These are phyloP conservation scores for Limenitis camilla DNA, from an alignment of 2,888 invertebrate species.

Conservation along the genomic window DNA sequence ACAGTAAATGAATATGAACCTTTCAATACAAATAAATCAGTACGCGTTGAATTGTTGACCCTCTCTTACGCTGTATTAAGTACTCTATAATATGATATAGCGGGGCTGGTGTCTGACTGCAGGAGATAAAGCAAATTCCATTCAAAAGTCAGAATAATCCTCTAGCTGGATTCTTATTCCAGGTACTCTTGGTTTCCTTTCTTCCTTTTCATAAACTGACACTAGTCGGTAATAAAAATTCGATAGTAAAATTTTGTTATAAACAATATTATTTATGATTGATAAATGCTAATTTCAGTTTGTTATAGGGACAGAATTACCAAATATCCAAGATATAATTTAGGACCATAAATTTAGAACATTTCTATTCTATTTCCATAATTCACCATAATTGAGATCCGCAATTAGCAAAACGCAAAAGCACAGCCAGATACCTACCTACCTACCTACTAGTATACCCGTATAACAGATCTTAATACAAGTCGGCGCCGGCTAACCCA, in stretches of 20 bases:
- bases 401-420: neutral
- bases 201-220: neutral
- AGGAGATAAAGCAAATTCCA: slow-evolving; percentile 11
- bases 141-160: slow-evolving; percentile 8
- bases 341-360: too few species aligned
- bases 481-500: slow-evolving; percentile 39
- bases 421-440: slow-evolving; percentile 4
- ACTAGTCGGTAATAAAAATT: too few species aligned
- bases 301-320: too few species aligned
- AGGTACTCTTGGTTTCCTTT: neutral
- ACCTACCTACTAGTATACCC: slow-evolving; percentile 1
- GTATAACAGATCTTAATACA: slow-evolving; percentile 32
- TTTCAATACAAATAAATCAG: slow-evolving; percentile 22
- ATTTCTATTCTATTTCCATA: too few species aligned
- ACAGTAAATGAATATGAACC: neutral
- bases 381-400: neutral
- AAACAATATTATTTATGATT: too few species aligned
- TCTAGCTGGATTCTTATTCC: slow-evolving; percentile 1
- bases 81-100: slow-evolving; percentile 16
- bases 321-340: too few species aligned
- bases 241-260: too few species aligned
- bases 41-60: slow-evolving; percentile 21
- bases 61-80: slow-evolving; percentile 18
- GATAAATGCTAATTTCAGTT: too few species aligned
- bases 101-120: slow-evolving; percentile 12